Base-by-base conservation (phyloP, 2,113 vertebrate species). In the Lagenorhynchus albirostris region DNA sequence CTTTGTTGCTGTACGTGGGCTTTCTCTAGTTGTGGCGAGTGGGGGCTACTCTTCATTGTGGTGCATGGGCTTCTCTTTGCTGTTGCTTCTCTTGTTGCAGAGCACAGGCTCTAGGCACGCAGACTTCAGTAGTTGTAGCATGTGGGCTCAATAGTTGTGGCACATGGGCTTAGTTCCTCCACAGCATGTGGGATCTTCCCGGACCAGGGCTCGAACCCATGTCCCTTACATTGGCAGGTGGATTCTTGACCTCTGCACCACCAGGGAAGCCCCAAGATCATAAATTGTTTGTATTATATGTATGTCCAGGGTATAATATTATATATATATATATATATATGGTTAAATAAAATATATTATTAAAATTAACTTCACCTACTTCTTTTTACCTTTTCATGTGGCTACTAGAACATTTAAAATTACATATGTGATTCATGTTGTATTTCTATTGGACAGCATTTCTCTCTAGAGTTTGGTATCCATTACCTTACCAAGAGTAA, bases 341-440 rank as follows among this genome's bases (percentile, higher is more conserved):
- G 5, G 41, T 83, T 83, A 92, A 62, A 50, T 73, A 81, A 85
- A 85, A 86, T 71, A 53, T n/a, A 86, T 71, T 91, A 70, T 84
- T 26, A 86, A 70, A 55, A 73, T 63, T 87, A 86, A 63, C 60
- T 31, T 92, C n/a, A 21, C 21, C 12, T 47, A 50, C 23, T 84
- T 94, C 15, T 86, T 70, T 94, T 79, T n/a, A 60, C 5, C 8
- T 70, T 47, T 87, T 79, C 25, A 17, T 67, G 68, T 15, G 3
- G 2, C 13, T 21, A 71, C 53, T 76, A 62, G 33, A 91, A 79
- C 71, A 83, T 70, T 50, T 77, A 6, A 84, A 77, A 23, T 55
- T 63, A 67, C 2, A 1, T 47, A 58, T 55, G 31, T 88, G 14
- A 23, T 25, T 95, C 31, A 33, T 5, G 5, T 67, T 58, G 5